These are phyloP conservation scores for Lagopus leucura DNA, from an alignment of 2,113 vertebrate genomes.

Conservation along the genomic window DNA sequence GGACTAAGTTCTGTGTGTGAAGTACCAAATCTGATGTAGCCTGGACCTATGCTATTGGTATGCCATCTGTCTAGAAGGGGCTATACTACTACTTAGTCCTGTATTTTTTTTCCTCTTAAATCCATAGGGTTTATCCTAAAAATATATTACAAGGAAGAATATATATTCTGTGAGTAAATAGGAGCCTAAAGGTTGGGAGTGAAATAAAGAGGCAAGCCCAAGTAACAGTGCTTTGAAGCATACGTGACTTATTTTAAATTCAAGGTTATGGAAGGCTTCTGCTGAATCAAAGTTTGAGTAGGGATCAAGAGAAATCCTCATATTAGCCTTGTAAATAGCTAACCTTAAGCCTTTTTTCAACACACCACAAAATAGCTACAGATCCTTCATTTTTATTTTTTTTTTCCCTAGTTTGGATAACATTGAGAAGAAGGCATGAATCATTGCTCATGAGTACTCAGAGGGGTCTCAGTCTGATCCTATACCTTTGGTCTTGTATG, in stretches of 20 bases:
- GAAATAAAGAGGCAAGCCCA: background rate
- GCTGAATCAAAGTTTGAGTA: background rate
- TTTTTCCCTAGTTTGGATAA: background rate
- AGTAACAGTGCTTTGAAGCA: background rate
- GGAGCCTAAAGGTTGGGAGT: background rate
- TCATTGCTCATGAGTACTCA: background rate
- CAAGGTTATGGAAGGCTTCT: background rate
- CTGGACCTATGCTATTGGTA: background rate
- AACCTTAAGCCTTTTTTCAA: background rate
- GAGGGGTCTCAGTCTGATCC: background rate
- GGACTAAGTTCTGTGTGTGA: background rate
- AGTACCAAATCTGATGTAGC: background rate
- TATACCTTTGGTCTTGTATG: background rate
- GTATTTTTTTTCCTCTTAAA: background rate
- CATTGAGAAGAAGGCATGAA: background rate
- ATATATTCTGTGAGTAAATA: rapidly evolving
- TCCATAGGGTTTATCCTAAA: background rate
- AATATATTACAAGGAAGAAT: background rate
- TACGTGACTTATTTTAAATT: background rate
- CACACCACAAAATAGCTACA: background rate
- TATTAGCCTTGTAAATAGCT: background rate
- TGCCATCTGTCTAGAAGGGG: background rate
- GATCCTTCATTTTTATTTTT: background rate
- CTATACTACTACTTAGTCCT: background rate
- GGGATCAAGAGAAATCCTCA: background rate